Percentiles rank a stretch among this genome's conserved stretches.
These are phyloP conservation scores for Augiades crinisus DNA, from an alignment of 2,888 invertebrate species.

Conservation along the genomic window DNA sequence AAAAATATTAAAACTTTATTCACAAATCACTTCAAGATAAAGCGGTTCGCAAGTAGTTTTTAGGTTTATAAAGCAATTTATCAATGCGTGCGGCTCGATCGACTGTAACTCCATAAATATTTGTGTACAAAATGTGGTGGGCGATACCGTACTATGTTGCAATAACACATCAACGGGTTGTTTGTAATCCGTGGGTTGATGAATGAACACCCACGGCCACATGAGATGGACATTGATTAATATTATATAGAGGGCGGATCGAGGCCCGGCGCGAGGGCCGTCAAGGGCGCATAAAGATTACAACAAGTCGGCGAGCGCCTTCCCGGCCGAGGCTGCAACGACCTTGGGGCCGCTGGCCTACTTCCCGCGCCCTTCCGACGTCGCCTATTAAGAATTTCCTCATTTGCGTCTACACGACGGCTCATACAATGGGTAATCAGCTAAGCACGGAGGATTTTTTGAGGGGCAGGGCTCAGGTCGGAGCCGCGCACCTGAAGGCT, in stretches of 20 bases:
- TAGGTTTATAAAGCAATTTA: constrained; percentile 1
- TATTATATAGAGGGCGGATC: constrained; percentile 11
- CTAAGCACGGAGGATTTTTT: constrained; percentile 35
- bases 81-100: background rate
- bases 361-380: constrained; percentile 40
- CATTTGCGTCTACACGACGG: constrained; percentile 30
- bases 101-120: background rate
- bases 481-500: constrained; percentile 55
- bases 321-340: constrained; percentile 55
- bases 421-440: constrained; percentile 31
- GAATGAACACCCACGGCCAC: constrained; percentile 24
- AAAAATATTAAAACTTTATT: constrained; percentile 1
- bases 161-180: constrained; percentile 1
- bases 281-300: constrained; percentile 53
- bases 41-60: background rate
- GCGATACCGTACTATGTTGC: background rate
- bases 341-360: constrained; percentile 60
- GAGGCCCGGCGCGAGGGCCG: constrained; percentile 36
- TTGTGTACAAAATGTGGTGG: background rate
- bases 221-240: constrained; percentile 27
- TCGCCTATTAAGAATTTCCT: constrained; percentile 30
- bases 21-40: background rate
- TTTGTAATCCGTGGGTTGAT: constrained; percentile 12
- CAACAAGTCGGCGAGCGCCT: constrained; percentile 33
- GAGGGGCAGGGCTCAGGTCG: constrained; percentile 47